Base-by-base conservation (phyloP, 2,888 invertebrate genomes). In the Heliconius hortense region DNA sequence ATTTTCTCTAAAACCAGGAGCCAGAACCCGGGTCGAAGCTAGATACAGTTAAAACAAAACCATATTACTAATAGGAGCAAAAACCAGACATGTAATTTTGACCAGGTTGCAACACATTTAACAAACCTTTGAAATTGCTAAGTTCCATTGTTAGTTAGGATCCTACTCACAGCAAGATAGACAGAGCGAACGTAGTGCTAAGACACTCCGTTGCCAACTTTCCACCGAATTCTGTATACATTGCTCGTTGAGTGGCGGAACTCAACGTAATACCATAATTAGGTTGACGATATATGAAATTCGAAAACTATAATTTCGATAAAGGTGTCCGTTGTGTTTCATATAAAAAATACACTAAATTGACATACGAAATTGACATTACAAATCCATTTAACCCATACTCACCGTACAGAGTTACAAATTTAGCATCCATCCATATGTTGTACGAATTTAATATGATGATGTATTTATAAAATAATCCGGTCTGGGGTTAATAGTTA, bases 391-490 rank as follows among this genome's bases (percentile, higher is more conserved):
- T 75, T 70, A 73, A 53, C 60, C 35, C 39, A 21, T 70, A n/a
- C 39, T 48, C 56, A 66, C n/a, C 13, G 26, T 71, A 39, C 24
- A 70, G 39, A 62, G 59, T 60, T 48, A 43, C 56, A 31, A 56
- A 48, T 64, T 75, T 75, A 77, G 72, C 75, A 39, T 10, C 18
- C 56, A 69, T 10, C n/a, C 56, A 69, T 76, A 76, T 72, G 71
- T 78, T 74, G 67, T 74, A 75, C 56, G 48, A 76, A 78, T 75
- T 75, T 73, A 77, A 78, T 78, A 75, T 76, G 75, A 75, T 72
- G 66, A 76, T 72, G 66, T 71, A 75, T 76, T 73, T 76, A 75
- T 78, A 77, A 73, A 75, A 78, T 78, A 78, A 77, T 78, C 77
- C 73, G 73, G 59, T 59, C 71, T 56, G 60, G 71, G 73, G 71